Evolutionary conservation across 2,797 vertebrate genomes (phyloP), one percentile per base, ranked within the genome.

Genomic region (Phataginus tricuspis): DNA sequence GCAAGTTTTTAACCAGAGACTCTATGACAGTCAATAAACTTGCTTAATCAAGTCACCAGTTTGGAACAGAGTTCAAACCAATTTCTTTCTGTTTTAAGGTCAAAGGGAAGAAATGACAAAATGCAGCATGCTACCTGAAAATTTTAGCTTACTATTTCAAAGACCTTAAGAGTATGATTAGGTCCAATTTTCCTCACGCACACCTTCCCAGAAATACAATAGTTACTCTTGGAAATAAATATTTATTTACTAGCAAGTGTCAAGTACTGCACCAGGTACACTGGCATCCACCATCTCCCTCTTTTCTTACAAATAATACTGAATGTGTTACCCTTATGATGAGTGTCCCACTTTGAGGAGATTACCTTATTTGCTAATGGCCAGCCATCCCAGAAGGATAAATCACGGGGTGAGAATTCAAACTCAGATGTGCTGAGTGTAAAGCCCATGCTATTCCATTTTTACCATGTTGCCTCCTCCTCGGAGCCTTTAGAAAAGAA

Each of bases 1-100:
- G 97, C 97, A 96, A 98, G 98, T 98, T 97, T 98, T 97, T 98
- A 98, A 98, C 98, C 96, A 97, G 69, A 96, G 96, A 86, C 96
- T 98, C 97, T 85, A 92, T 82, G 96, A 98, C 93, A 93, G 37
- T 98, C 97, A 97, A 97, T 98, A 98, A 97, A 95, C 97, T 98
- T 97, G 89, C 96, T 95, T 98, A 98, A 98, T 96, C 96, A 98
- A 97, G 97, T 97, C 98, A 97, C 95, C 95, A 97, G 95, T 97
- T 91, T 98, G 97, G 97, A 98, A 98, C 57, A 97, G 97, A 96
- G 97, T 98, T 98, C 74, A 85, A 98, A 98, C 95, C 98, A 98
- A 98, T 96, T 96, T 91, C 96, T 96, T 97, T 98, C 77, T 91
- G 96, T 97, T 97, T 95, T 96, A 97, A 97, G 97, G 96, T 85